Percentiles rank a stretch among this genome's conserved stretches.
These are phyloP conservation scores for Sesia apiformis DNA, from an alignment of 2,888 invertebrate species.

Conservation along the genomic window DNA sequence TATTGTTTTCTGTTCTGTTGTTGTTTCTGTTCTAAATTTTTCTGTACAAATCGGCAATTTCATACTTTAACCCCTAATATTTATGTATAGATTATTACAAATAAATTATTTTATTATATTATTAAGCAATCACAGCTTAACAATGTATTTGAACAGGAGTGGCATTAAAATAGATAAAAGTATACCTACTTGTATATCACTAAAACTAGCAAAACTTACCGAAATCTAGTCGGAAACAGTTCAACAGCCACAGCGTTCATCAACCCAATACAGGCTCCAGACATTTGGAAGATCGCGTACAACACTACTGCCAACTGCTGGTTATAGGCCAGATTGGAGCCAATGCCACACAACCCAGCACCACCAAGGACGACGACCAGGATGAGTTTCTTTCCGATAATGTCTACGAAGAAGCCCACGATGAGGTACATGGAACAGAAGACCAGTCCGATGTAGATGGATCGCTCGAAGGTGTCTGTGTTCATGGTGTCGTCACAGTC, in stretches of 20 bases:
- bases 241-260: constrained; percentile 75
- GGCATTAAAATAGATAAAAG: too few relatives aligned
- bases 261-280: constrained; percentile 73
- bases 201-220: constrained; percentile 21
- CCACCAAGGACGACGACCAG: constrained; percentile 60
- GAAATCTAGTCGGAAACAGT: constrained; percentile 72
- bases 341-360: constrained; percentile 73
- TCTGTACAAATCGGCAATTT: too few relatives aligned
- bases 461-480: constrained; percentile 76
- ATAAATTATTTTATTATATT: too few relatives aligned
- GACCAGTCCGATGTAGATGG: constrained; percentile 78
- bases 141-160: too few relatives aligned
- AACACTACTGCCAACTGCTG: constrained; percentile 76
- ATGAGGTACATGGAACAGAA: constrained; percentile 78
- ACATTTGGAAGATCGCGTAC: constrained; percentile 69
- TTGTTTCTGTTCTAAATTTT: too few relatives aligned
- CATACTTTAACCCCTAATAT: too few relatives aligned
- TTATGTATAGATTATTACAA: too few relatives aligned
- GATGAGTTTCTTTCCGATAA: constrained; percentile 69
- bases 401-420: constrained; percentile 76
- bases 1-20: too few relatives aligned
- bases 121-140: too few relatives aligned
- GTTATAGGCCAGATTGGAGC: constrained; percentile 74
- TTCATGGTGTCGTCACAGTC: constrained; percentile 74
- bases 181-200: too few relatives aligned